Evolutionary conservation across 64 coral and sea anemone species (phyloP).

Genomic region (Pocillopora verrucosa): DNA sequence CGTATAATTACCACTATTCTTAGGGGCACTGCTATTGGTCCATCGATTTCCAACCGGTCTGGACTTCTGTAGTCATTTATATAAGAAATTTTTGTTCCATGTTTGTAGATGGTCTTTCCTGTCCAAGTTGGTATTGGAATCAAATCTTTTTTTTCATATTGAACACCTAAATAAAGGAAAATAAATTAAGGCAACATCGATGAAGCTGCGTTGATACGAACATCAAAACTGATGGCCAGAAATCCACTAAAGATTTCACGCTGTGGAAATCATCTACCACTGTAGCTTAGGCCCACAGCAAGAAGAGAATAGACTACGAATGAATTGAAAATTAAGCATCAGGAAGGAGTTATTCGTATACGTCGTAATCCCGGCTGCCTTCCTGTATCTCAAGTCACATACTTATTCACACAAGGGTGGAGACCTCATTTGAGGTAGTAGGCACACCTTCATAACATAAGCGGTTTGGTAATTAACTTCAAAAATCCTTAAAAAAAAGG

Average conservation of each 20-base stretch:
- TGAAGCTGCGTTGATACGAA: background rate
- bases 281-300: too few relatives aligned
- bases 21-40: background rate
- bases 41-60: constrained; percentile 24
- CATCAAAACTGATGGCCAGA: background rate
- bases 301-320: too few relatives aligned
- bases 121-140: constrained; percentile 13
- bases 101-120: background rate
- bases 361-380: too few relatives aligned
- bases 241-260: background rate
- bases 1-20: constrained; percentile 21
- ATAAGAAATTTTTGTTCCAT: constrained; percentile 32
- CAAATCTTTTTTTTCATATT: constrained; percentile 5
- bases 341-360: too few relatives aligned
- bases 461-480: too few relatives aligned
- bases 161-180: background rate
- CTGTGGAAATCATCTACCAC: too few relatives aligned
- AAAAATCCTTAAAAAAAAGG: too few relatives aligned
- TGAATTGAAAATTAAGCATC: too few relatives aligned
- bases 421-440: too few relatives aligned
- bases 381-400: too few relatives aligned
- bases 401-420: too few relatives aligned
- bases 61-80: background rate
- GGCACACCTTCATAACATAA: too few relatives aligned
- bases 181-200: background rate